Percentiles rank a stretch among this genome's conserved stretches.
Conservation (phyloP, 1,140 invertebrate species). For the Metaphire vulgaris region DNA sequence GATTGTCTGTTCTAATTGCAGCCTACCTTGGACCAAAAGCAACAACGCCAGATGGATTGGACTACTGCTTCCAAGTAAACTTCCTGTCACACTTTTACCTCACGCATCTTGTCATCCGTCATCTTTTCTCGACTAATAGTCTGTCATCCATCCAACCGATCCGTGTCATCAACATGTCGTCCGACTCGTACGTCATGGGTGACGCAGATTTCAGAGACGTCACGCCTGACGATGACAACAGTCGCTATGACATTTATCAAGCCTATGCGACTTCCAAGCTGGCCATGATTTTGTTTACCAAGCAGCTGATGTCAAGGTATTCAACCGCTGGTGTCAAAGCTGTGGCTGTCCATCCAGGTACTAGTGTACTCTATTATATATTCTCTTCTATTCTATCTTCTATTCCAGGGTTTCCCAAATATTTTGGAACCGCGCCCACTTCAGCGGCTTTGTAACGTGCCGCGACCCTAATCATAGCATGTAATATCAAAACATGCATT, state of each 20-base stretch:
- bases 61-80: slow-evolving; percentile 17
- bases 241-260: neutral
- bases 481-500: neutral
- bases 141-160: neutral
- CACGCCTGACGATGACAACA: neutral
- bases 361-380: neutral
- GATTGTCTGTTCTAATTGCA: no score
- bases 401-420: neutral
- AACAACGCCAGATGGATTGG: neutral
- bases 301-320: neutral
- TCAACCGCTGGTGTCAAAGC: neutral
- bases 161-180: slow-evolving; percentile 10
- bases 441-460: neutral
- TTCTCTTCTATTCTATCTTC: neutral
- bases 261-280: slow-evolving; percentile 10
- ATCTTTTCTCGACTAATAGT: neutral
- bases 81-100: slow-evolving; percentile 11
- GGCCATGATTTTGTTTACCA: slow-evolving; percentile 7
- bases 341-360: slow-evolving; percentile 11
- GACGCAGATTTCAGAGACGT: neutral
- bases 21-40: slow-evolving; percentile 12
- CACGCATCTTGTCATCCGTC: slow-evolving; percentile 4
- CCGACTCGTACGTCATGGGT: neutral
- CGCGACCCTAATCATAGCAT: neutral
- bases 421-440: neutral